These are phyloP conservation scores for Megalops cyprinoides DNA, from an alignment of 2,797 vertebrate species.

Conservation along the genomic window DNA sequence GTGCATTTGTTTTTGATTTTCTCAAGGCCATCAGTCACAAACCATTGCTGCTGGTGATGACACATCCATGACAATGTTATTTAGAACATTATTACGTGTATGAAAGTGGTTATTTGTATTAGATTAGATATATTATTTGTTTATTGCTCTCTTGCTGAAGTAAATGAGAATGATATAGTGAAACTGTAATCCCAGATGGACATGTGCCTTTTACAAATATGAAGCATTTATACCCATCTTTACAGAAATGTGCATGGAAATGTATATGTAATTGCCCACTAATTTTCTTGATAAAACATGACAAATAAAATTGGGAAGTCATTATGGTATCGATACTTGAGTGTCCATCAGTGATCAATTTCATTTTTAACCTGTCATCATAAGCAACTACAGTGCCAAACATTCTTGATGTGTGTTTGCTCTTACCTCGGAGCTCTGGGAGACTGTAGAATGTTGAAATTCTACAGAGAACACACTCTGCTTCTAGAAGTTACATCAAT, in stretches of 20 bases:
- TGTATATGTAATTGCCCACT: too few species aligned
- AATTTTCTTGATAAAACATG: too few species aligned
- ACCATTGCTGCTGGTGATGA: too few species aligned
- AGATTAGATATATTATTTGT: too few species aligned
- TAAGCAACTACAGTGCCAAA: not conserved
- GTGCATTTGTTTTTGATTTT: not conserved
- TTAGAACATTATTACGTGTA: too few species aligned
- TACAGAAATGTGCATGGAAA: too few species aligned
- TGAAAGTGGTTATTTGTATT: not conserved
- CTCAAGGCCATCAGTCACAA: too few species aligned
- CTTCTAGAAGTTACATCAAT: not conserved
- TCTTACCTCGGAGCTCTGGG: not conserved
- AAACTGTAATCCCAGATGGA: not conserved
- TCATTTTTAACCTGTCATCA: not conserved
- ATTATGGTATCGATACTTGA: not conserved
- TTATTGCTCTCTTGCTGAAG: not conserved
- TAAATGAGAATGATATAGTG: not conserved
- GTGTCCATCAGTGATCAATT: not conserved
- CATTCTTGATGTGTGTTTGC: not conserved
- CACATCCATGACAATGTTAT: too few species aligned
- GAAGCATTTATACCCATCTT: not conserved
- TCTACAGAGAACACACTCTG: not conserved
- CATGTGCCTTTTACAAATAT: not conserved
- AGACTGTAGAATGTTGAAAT: not conserved
- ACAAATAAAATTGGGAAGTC: too few species aligned